phyloP scores from a whole-genome alignment of 2,888 invertebrate genomes.

The Agrotis exclamationis region DNA sequence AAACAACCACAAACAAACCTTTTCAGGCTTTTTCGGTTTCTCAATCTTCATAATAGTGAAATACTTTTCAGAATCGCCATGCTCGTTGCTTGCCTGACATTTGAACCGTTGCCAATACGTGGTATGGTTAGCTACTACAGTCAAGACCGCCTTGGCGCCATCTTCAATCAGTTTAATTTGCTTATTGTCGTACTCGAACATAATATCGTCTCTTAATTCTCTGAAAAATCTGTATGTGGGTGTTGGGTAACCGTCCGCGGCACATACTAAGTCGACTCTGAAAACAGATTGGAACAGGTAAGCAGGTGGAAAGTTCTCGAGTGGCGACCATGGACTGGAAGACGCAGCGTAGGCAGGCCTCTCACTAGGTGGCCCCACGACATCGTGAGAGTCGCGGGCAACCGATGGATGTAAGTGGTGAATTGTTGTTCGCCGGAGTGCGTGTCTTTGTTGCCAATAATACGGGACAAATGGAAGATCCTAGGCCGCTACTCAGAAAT shows the following conservation, averaged over 20 bases:
- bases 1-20: constrained; percentile 69
- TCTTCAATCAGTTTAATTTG: constrained; percentile 73
- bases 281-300: constrained; percentile 53
- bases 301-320: too few species aligned
- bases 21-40: constrained; percentile 72
- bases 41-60: constrained; percentile 73
- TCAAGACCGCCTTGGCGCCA: constrained; percentile 70
- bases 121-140: constrained; percentile 71
- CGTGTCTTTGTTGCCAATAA: too few species aligned
- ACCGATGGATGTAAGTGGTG: too few species aligned
- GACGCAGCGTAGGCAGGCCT: too few species aligned
- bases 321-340: too few species aligned
- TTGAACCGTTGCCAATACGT: constrained; percentile 75
- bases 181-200: constrained; percentile 74
- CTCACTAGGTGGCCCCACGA: too few species aligned
- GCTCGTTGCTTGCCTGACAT: constrained; percentile 78
- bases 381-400: too few species aligned
- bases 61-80: constrained; percentile 73
- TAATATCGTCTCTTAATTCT: constrained; percentile 69
- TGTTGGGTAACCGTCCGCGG: constrained; percentile 76
- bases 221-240: constrained; percentile 82
- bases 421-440: too few species aligned
- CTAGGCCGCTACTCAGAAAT: too few species aligned
- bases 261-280: constrained; percentile 80
- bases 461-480: too few species aligned